Evolutionary conservation across 2,797 vertebrate genomes (phyloP).

Genomic region (Microctenopoma stevenorrisi): DNA sequence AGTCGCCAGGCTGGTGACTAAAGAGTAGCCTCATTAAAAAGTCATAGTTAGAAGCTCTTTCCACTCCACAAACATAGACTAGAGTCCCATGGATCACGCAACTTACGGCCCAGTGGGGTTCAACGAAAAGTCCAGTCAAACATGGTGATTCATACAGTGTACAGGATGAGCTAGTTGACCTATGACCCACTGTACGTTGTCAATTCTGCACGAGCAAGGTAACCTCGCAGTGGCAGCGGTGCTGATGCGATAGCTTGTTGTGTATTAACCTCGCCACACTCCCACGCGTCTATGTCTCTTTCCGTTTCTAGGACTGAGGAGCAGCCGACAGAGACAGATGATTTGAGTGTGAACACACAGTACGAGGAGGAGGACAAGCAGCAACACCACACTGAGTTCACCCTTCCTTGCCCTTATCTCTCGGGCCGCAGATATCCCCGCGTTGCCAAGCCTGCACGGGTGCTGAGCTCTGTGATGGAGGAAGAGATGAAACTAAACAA

Average conservation of each 20-base stretch:
- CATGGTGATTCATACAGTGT: neutral
- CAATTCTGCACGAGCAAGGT: constrained; percentile 7
- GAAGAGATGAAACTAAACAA: constrained; percentile 35
- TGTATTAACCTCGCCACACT: constrained; percentile 9
- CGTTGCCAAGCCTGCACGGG: constrained; percentile 25
- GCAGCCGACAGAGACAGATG: constrained; percentile 47
- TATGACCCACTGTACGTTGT: neutral
- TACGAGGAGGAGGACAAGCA: constrained; percentile 53
- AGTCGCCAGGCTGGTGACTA: constrained; percentile 64
- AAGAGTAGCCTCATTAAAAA: constrained; percentile 77
- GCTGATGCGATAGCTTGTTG: constrained; percentile 5
- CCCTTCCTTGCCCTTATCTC: constrained; percentile 37
- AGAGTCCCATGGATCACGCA: neutral
- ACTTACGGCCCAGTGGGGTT: neutral
- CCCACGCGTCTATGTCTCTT: constrained; percentile 23
- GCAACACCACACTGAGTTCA: constrained; percentile 25
- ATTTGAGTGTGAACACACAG: constrained; percentile 60
- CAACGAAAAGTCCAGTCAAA: neutral
- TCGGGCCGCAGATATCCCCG: constrained; percentile 20
- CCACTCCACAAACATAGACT: constrained; percentile 22
- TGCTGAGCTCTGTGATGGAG: constrained; percentile 25
- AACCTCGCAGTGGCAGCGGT: constrained; percentile 3
- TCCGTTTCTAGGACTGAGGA: constrained; percentile 40
- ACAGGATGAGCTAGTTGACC: constrained; percentile 1
- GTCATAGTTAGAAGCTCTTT: constrained; percentile 61